phyloP scores from a whole-genome alignment of 2,888 invertebrate genomes.

The Agrilus mali region DNA sequence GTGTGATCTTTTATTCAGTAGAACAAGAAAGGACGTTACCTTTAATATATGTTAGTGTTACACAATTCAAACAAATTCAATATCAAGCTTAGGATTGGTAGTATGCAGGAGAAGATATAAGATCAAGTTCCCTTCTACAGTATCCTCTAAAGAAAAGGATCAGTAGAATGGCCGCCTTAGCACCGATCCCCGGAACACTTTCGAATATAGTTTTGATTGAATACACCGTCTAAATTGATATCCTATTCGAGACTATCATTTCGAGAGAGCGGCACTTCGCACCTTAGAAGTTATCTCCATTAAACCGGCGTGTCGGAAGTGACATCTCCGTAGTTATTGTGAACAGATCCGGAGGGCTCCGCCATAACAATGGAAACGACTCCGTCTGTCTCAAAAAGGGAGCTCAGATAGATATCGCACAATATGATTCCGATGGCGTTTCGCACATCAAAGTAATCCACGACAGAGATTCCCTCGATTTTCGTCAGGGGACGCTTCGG shows the following conservation, averaged over 20 bases:
- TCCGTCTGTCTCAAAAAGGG: slow-evolving; percentile 26
- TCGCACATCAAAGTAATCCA: slow-evolving; percentile 26
- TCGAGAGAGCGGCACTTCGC: slow-evolving; percentile 10
- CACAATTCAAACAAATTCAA: no score
- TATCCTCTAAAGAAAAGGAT: background rate
- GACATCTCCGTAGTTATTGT: slow-evolving; percentile 14
- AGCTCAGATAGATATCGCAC: slow-evolving; percentile 30
- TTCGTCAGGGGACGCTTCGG: slow-evolving; percentile 23
- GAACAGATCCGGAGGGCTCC: slow-evolving; percentile 17
- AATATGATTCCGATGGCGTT: slow-evolving; percentile 30
- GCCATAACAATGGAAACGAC: slow-evolving; percentile 27
- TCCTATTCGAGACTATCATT: slow-evolving; percentile 12
- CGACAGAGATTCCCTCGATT: slow-evolving; percentile 27
- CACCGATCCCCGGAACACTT: slow-evolving; percentile 24
- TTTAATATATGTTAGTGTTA: no score
- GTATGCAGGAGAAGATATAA: no score
- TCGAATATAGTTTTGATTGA: slow-evolving; percentile 29
- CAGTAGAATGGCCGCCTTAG: slow-evolving; percentile 21
- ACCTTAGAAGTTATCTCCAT: background rate
- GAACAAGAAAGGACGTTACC: no score
- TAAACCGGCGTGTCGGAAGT: background rate
- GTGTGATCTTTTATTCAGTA: no score
- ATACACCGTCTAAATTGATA: slow-evolving; percentile 28
- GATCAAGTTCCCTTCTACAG: no score
- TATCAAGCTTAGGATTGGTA: no score